These are phyloP conservation scores for Nycticryphes semicollaris DNA, from an alignment of 2,113 vertebrate species.

Conservation along the genomic window DNA sequence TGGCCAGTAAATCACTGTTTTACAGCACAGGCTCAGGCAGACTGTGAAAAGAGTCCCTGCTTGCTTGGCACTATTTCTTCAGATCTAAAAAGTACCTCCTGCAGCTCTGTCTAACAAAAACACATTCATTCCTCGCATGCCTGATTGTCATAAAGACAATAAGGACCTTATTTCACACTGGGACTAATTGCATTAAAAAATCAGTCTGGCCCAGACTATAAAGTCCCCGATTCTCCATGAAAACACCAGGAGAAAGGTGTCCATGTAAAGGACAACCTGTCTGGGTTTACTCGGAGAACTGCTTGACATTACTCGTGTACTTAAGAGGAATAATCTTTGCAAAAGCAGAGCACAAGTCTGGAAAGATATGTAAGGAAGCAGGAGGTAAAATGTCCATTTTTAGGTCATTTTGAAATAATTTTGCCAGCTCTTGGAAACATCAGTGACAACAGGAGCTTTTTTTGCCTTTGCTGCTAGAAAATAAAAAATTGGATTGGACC, in stretches of 20 bases:
- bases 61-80: background rate
- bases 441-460: background rate
- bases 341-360: background rate
- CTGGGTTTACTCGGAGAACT: background rate
- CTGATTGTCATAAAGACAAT: background rate
- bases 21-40: background rate
- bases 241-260: background rate
- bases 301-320: fast-evolving
- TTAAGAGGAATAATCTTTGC: background rate
- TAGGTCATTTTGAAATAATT: background rate
- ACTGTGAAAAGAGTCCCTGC: background rate
- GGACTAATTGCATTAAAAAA: background rate
- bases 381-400: background rate
- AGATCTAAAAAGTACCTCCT: background rate
- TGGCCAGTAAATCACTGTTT: background rate
- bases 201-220: background rate
- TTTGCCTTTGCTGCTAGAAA: background rate
- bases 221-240: background rate
- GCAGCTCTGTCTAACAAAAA: background rate
- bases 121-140: background rate
- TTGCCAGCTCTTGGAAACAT: background rate
- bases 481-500: background rate
- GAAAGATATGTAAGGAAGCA: background rate
- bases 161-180: background rate
- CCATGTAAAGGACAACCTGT: background rate